Base-by-base conservation (phyloP, 2,888 invertebrate species). In the Cephus nigrinus region DNA sequence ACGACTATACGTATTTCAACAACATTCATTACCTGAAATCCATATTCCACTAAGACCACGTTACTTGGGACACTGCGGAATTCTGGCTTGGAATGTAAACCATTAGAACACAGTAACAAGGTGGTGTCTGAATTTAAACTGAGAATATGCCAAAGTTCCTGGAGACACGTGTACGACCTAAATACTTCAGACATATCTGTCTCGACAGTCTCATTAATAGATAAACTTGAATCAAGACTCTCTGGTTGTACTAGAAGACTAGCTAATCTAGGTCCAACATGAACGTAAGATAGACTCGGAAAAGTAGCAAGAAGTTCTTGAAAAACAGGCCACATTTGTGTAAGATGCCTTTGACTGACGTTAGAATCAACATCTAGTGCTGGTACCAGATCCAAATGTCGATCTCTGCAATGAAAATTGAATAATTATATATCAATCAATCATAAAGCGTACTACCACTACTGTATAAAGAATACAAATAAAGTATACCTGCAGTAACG, bases 31-130 rank as follows among this genome's bases (percentile, higher is more conserved):
- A 93, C 94, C 92, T 93, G 93, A 86, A 94, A 93, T 69, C 94
- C 94, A 88, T 94, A 94, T 86, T 94, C 93, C 68, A 93, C 92
- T 71, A 94, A 90, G 80, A 94, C 91, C 71, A 93, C 91, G 84
- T 93, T 93, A 31, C 92, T 92, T n/a, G 94, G 94, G 76, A 94
- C 86, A 80, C 88, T 91, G n/a, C 88, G 89, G 79, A 91, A 91
- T 79, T 91, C 91, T 11, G 90, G 83, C 80, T 91, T 90, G 80
- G 89, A 89, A 86, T 92, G 92, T 78, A 93, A 86, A 76, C 92
- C 92, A 86, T 92, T 92, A 76, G 92, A 92, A 82, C 93, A 93
- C 1, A 93, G 83, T 83, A 93, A 86, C 23, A 92, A 84, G 30
- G 92, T 92, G 68, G 91, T 90, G 74, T 88, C 89, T 12, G 91